A percentile compares a stretch with the other conserved stretches of the same genome.
Conservation (phyloP, 2,888 invertebrate species). For the Axea sp. region DNA sequence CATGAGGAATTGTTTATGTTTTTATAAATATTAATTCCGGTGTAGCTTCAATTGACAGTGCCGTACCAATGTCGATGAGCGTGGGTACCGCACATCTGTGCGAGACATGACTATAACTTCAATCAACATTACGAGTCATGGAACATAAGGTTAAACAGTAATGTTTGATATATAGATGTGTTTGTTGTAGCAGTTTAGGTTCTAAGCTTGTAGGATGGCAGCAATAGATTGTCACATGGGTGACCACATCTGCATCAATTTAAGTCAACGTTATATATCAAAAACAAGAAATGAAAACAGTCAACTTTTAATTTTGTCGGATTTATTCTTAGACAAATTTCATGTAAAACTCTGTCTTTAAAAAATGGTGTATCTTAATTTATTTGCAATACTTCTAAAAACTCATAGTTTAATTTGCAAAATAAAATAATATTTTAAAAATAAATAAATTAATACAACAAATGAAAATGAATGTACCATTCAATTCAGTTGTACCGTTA, state of each 20-base stretch:
- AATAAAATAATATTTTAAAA: too few species aligned
- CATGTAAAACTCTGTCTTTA: too few species aligned
- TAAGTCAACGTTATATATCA: too few species aligned
- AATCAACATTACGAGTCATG: constrained; percentile 59
- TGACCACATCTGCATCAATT: constrained; percentile 40
- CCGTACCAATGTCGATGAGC: constrained; percentile 47
- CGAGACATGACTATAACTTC: constrained; percentile 57
- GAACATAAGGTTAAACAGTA: constrained; percentile 58
- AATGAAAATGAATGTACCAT: too few species aligned
- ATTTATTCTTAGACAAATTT: too few species aligned
- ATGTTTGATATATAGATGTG: constrained; percentile 54
- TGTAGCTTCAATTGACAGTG: constrained; percentile 33
- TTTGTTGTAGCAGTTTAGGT: constrained; percentile 43
- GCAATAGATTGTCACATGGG: constrained; percentile 43
- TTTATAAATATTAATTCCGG: constrained; percentile 22
- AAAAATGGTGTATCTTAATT: too few species aligned
- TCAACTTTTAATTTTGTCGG: too few species aligned
- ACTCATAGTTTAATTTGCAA: too few species aligned
- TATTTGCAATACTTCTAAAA: too few species aligned
- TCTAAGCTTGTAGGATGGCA: constrained; percentile 40
- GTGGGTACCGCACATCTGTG: constrained; percentile 58
- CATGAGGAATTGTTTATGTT: constrained; percentile 9
- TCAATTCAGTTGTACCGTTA: too few species aligned
- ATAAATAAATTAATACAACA: too few species aligned
- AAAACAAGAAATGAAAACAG: too few species aligned